Base-by-base conservation (phyloP, 2,888 invertebrate genomes). In the Odontocolon sp. region DNA sequence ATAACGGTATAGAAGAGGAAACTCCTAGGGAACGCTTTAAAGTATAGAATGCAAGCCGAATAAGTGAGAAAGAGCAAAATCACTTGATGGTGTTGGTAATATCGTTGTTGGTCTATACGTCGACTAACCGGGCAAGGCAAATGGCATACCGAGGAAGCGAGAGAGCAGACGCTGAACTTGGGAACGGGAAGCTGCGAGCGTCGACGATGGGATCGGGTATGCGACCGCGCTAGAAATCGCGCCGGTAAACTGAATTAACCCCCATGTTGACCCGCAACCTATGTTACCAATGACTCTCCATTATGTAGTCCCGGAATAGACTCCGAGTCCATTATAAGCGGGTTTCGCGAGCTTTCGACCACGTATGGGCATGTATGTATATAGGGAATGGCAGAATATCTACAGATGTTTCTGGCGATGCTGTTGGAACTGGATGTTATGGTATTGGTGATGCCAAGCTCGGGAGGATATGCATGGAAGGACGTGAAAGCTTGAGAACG, bases 231-330 rank as follows among this genome's bases (percentile, higher is more conserved):
- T 82, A 75, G 81, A 85, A 85, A 86, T 86, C 83, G 82, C 83
- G 80, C 76, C 64, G 83, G 84, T 83, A 85, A 87, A 87, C 82
- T 82, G 85, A 87, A 87, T 87, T 87, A 87, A 86, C 84, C 80
- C 70, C 66, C 38, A 56, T 84, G 83, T 86, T 86, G 83, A 86
- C 82, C 84, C 78, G 81, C 75, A 76, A 83, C 83, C 82, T 83
- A 83, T 81, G 85, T 82, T 86, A 82, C 82, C 86, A 81, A 87
- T 85, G 83, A 85, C 84, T 87, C 85, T 85, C 85, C 78, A 86
- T 86, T 85, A 87, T 84, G 80, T 78, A 79, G 59, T 61, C 67
- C 66, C 45, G 59, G 45, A 33, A 64, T 40, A 52, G 52, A 59
- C 54, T 71, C 40, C 71, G 75, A 82, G 84, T 83, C 82, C 80